Percentiles rank a stretch among this genome's conserved stretches.
Evolutionary conservation across 2,113 vertebrate genomes (phyloP).

Genomic region (Embiotoca jacksoni): DNA sequence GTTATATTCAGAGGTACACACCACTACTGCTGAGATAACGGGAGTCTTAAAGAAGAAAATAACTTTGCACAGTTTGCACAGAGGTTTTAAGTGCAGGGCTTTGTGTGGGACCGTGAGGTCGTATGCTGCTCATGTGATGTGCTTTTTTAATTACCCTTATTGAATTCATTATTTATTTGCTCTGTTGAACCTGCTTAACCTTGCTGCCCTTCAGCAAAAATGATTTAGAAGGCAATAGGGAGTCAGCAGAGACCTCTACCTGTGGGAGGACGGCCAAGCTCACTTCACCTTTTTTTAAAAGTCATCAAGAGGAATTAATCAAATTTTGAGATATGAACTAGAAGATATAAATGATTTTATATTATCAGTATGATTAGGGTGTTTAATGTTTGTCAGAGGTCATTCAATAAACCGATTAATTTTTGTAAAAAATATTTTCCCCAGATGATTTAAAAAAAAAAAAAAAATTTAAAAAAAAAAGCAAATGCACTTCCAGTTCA

Average conservation of each 20-base stretch:
- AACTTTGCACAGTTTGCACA: neutral
- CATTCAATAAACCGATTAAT: neutral
- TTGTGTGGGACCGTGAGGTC: constrained; percentile 46
- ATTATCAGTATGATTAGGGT: constrained; percentile 16
- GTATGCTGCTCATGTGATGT: constrained; percentile 63
- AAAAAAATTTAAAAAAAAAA: neutral
- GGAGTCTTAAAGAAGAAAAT: constrained; percentile 27
- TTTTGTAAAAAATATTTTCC: neutral
- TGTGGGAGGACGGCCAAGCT: constrained; percentile 63
- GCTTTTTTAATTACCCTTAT: constrained; percentile 81
- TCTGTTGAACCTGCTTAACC: constrained; percentile 79
- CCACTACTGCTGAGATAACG: neutral
- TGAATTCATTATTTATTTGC: constrained; percentile 82
- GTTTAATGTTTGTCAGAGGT: neutral
- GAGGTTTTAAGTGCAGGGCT: constrained; percentile 40
- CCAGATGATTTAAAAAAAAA: neutral
- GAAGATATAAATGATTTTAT: constrained; percentile 12
- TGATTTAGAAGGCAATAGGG: constrained; percentile 61
- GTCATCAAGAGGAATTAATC: constrained; percentile 64
- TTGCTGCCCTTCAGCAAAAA: constrained; percentile 64
- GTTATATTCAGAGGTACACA: no score
- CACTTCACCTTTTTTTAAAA: constrained; percentile 56
- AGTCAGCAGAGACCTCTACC: constrained; percentile 56
- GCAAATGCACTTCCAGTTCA: neutral
- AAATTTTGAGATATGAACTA: constrained; percentile 1